Percentiles rank a stretch among this genome's conserved stretches.
phyloP scores from a whole-genome alignment of 2,888 invertebrate genomes.

The Cheilosia soror region DNA sequence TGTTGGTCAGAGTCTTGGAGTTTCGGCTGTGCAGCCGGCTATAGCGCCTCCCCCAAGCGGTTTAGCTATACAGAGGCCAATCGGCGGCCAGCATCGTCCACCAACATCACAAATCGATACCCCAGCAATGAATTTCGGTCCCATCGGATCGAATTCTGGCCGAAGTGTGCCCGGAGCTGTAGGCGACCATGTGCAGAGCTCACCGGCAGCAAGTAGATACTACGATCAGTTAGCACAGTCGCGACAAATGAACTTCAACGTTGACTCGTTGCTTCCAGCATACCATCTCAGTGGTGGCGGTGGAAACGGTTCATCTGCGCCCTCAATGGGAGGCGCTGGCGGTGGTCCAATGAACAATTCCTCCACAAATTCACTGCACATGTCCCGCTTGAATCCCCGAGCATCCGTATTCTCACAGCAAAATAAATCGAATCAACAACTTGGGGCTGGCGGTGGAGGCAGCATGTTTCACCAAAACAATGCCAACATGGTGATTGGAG shows the following conservation, averaged over 20 bases:
- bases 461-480: slow-evolving; percentile 78
- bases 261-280: slow-evolving; percentile 78
- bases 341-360: slow-evolving; percentile 79
- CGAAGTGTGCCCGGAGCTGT: slow-evolving; percentile 76
- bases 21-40: slow-evolving; percentile 54
- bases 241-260: slow-evolving; percentile 79
- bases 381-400: slow-evolving; percentile 91
- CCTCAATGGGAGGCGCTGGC: slow-evolving; percentile 52
- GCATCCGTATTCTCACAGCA: slow-evolving; percentile 89
- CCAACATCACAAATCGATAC: slow-evolving; percentile 76
- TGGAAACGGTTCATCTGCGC: slow-evolving; percentile 52
- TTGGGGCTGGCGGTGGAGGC: slow-evolving; percentile 72
- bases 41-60: slow-evolving; percentile 78
- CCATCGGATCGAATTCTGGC: slow-evolving; percentile 79
- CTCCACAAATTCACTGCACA: slow-evolving; percentile 83
- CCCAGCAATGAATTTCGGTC: slow-evolving; percentile 79
- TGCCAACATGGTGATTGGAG: slow-evolving; percentile 70
- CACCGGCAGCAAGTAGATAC: slow-evolving; percentile 78
- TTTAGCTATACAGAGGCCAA: slow-evolving; percentile 82
- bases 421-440: slow-evolving; percentile 75
- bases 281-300: slow-evolving; percentile 76
- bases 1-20: slow-evolving; percentile 44
- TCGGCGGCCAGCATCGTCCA: slow-evolving; percentile 77
- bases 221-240: slow-evolving; percentile 79
- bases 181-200: slow-evolving; percentile 76